Percentiles rank a stretch among this genome's conserved stretches.
Evolutionary conservation across 2,888 invertebrate species (phyloP).

Genomic region (Synergus japonicus): DNA sequence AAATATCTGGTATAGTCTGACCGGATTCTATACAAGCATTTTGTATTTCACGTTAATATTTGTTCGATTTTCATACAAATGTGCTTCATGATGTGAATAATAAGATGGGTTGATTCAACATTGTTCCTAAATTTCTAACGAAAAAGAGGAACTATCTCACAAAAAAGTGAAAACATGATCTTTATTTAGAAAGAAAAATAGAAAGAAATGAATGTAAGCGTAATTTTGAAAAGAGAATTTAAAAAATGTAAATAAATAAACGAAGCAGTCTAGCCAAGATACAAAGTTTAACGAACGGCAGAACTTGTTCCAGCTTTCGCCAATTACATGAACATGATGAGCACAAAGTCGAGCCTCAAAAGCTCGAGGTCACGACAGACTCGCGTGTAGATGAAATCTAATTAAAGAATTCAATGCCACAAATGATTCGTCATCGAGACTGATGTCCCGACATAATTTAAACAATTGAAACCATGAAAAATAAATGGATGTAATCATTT

Average conservation of each 20-base stretch:
- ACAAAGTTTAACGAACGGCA: conserved; percentile 34
- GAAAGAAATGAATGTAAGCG: background rate
- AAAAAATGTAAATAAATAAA: conserved; percentile 21
- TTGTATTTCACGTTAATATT: conserved; percentile 17
- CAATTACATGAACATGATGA: background rate
- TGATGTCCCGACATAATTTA: background rate
- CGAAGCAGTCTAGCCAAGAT: conserved; percentile 3
- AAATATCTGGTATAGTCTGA: background rate
- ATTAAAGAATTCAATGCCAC: conserved; percentile 66
- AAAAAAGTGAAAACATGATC: background rate
- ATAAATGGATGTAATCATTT: background rate
- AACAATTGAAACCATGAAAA: conserved; percentile 2
- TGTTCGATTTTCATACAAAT: conserved; percentile 27
- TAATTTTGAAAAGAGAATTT: background rate
- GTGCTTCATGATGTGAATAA: conserved; percentile 11
- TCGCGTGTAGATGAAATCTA: conserved; percentile 52
- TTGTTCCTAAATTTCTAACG: background rate
- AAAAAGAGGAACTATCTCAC: background rate
- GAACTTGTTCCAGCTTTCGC: conserved; percentile 18
- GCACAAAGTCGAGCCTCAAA: conserved; percentile 11
- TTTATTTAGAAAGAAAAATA: background rate
- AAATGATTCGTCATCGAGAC: conserved; percentile 27
- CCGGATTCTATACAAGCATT: background rate
- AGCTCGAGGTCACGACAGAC: conserved; percentile 24
- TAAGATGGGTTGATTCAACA: background rate